Percentiles rank a stretch among this genome's conserved stretches.
Conservation (phyloP, 1,140 invertebrate genomes). For the Hyles euphorbiae region DNA sequence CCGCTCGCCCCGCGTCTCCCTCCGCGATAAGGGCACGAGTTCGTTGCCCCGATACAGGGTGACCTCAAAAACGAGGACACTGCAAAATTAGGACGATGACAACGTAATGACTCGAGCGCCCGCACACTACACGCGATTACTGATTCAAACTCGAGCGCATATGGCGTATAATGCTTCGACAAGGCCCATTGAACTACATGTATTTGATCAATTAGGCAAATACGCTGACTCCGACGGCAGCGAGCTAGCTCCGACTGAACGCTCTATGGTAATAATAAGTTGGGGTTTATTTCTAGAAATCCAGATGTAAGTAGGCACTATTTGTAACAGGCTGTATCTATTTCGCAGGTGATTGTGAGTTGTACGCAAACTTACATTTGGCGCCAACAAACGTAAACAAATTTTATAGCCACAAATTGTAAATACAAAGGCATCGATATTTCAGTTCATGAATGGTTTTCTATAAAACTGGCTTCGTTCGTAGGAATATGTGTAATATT, state of each 20-base stretch:
- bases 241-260: conserved; percentile 63
- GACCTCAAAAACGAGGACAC: conserved; percentile 76
- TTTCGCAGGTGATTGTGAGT: no score
- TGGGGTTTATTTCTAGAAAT: conserved; percentile 37
- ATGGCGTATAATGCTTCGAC: conserved; percentile 34
- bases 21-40: conserved; percentile 73
- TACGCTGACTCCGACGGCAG: conserved; percentile 68
- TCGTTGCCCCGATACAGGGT: conserved; percentile 72
- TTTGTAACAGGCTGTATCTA: conserved; percentile 1
- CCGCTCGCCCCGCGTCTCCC: conserved; percentile 45
- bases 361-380: no score
- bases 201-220: conserved; percentile 75
- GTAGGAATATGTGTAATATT: no score
- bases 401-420: not conserved
- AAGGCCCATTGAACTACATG: conserved; percentile 51
- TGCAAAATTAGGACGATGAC: conserved; percentile 75
- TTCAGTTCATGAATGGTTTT: no score
- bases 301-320: conserved; percentile 9
- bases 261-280: conserved; percentile 56
- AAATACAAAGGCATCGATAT: not conserved
- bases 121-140: conserved; percentile 38
- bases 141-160: conserved; percentile 30
- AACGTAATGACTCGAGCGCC: conserved; percentile 71
- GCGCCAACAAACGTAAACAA: not conserved
- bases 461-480: no score